These are phyloP conservation scores for Agrochola litura DNA, from an alignment of 2,888 invertebrate genomes.

Conservation along the genomic window DNA sequence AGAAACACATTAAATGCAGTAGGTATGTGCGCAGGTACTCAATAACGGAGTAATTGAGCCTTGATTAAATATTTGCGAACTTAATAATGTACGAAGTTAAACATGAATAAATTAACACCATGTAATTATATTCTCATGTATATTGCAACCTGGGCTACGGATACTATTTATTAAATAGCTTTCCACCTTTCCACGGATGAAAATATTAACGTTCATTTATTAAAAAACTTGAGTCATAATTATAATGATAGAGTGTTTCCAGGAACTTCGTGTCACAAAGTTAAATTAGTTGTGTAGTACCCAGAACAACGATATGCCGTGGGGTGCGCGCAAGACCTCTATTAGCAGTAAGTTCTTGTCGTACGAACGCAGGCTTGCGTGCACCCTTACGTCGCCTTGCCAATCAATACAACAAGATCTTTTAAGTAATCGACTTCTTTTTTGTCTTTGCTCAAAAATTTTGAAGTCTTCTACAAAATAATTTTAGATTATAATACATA, in stretches of 20 bases:
- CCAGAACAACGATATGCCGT: too few species aligned
- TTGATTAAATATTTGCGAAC: slow-evolving; percentile 17
- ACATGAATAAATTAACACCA: background rate
- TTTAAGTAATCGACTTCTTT: too few species aligned
- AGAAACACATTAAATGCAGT: background rate
- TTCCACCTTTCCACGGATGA: background rate
- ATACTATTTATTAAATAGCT: background rate
- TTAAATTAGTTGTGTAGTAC: background rate
- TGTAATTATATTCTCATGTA: background rate
- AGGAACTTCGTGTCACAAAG: background rate
- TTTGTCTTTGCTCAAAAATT: too few species aligned
- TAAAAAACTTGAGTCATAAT: background rate
- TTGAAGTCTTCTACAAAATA: too few species aligned
- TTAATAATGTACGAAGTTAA: background rate
- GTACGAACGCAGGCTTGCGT: too few species aligned
- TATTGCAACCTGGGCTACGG: background rate
- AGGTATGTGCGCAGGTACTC: background rate
- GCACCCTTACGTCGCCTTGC: too few species aligned
- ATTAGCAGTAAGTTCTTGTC: too few species aligned
- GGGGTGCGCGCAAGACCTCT: too few species aligned
- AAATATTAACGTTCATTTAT: background rate
- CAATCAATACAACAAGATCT: too few species aligned
- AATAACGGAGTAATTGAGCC: background rate
- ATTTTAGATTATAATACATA: too few species aligned
- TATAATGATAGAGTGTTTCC: background rate